Evolutionary conservation across 1,140 invertebrate genomes (phyloP), one percentile per base, ranked within the genome.

Genomic region (Latrodectus geometricus): DNA sequence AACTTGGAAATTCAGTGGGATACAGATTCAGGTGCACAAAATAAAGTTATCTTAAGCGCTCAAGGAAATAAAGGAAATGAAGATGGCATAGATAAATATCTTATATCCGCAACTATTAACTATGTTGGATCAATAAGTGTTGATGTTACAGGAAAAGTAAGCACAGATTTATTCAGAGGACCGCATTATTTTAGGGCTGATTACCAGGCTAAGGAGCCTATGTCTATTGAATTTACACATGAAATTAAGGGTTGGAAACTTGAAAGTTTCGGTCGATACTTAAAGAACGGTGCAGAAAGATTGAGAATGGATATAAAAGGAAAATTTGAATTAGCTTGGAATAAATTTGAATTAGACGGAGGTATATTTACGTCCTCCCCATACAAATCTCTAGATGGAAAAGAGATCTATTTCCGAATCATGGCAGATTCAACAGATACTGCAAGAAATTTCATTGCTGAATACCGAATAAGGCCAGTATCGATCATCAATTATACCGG

Each of bases 361-460:
- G 87, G 81, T 8, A 11, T 78, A 23, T 77, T 66, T 52, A 49
- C 79, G 9, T 23, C 69, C n/a, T 88, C 87, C 4, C 81, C 87
- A 8, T 84, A 84, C 69, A 79, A 84, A 84, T 78, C 54, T 12
- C 77, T 78, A 17, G 87, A 88, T 79, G 87, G 87, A 68, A 88
- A 84, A 48, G 76, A 84, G 21, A 9, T 88, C 3, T 75, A 65
- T 35, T 73, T 79, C 21, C 17, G 65, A 48, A 56, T 78, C 9
- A 65, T 84, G 54, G 68, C 17, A n/a, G 81, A 88, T 61, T 79
- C 72, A 9, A 76, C 56, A 50, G 75, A 81, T 14, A 52, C 72
- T 50, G 23, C 49, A 35, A 76, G 65, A 11, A 20, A 11, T 8
- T 74, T 88, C n/a, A 75, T 76, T 65, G n/a, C 87, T 0, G 80